phyloP scores from a whole-genome alignment of 2,888 invertebrate species.

The Protonemura montana region DNA sequence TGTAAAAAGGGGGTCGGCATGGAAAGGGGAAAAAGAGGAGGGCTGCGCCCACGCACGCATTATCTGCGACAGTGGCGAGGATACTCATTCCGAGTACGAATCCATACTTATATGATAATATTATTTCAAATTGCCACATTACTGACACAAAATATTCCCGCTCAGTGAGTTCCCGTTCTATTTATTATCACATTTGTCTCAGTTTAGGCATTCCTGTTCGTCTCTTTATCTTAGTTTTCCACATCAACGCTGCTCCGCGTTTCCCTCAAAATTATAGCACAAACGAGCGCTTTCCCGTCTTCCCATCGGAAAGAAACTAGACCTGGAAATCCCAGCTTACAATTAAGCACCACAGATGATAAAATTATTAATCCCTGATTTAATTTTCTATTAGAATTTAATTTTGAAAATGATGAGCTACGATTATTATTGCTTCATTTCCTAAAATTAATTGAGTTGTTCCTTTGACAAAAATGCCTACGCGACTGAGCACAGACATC shows the following conservation, averaged over 20 bases:
- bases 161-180: neutral
- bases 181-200: conserved; percentile 12
- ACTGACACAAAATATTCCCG: neutral
- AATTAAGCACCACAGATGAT: conserved; percentile 7
- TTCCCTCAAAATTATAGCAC: neutral
- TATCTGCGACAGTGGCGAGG: neutral
- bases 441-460: conserved; percentile 12
- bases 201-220: neutral
- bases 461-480: neutral
- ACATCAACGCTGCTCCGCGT: conserved; percentile 34
- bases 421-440: neutral
- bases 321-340: neutral
- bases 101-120: conserved; percentile 12
- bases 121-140: conserved; percentile 1
- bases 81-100: neutral
- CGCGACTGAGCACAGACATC: neutral
- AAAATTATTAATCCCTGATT: neutral
- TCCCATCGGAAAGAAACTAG: neutral
- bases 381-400: neutral
- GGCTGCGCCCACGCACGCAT: neutral
- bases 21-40: too few relatives aligned
- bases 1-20: neutral
- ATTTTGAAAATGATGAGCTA: neutral
- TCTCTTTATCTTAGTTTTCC: conserved; percentile 45
- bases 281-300: conserved; percentile 2